Evolutionary conservation across 2,797 vertebrate genomes (phyloP).

Genomic region (Falco concolor): DNA sequence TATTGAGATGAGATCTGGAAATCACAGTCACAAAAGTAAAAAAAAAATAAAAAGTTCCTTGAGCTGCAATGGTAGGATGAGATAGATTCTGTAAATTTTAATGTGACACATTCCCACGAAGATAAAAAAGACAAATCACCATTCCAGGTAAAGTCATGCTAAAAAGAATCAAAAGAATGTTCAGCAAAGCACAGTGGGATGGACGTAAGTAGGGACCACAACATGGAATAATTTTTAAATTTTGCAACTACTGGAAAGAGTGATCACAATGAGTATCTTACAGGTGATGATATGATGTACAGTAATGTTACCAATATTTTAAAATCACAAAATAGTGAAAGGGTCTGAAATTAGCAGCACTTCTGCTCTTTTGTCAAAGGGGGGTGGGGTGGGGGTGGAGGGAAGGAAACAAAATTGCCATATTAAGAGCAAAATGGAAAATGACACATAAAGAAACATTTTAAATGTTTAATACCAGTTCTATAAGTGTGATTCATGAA

Average conservation of each 20-base stretch:
- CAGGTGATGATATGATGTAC: neutral
- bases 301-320: neutral
- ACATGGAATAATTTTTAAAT: neutral
- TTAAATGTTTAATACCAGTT: neutral
- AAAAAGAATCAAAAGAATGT: neutral
- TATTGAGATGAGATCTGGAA: neutral
- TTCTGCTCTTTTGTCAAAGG: neutral
- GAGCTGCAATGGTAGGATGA: neutral
- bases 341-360: neutral
- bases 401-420: neutral
- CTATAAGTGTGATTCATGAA: rapidly evolving
- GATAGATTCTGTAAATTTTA: neutral
- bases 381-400: neutral
- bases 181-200: neutral
- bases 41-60: neutral
- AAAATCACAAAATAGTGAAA: neutral
- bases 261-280: neutral
- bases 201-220: neutral
- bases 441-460: neutral
- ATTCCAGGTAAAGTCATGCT: neutral
- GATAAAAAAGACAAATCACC: neutral
- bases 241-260: neutral
- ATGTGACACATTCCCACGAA: neutral
- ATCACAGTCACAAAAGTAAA: neutral
- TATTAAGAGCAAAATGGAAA: neutral